These are phyloP conservation scores for Acanthosoma haemorrhoidale DNA, from an alignment of 2,888 invertebrate species.

Conservation along the genomic window DNA sequence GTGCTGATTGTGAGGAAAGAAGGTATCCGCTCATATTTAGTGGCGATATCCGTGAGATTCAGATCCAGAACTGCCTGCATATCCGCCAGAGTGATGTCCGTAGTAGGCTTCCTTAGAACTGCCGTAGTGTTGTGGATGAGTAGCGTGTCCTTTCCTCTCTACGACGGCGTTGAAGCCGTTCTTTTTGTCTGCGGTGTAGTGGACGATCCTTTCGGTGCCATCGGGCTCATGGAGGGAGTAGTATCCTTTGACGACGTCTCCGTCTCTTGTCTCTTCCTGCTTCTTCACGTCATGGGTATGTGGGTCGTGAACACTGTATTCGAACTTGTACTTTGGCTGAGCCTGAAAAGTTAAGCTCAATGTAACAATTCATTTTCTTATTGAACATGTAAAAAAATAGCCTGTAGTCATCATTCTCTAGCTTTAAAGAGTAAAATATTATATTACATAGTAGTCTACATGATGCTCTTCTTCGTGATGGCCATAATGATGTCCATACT, in stretches of 20 bases:
- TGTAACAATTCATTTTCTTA: neutral
- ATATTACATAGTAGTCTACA: conserved; percentile 16
- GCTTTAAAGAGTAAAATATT: neutral
- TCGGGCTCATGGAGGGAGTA: conserved; percentile 34
- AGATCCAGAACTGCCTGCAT: neutral
- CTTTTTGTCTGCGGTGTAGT: conserved; percentile 34
- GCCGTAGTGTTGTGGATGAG: conserved; percentile 32
- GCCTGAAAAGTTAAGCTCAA: conserved; percentile 27
- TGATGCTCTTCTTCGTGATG: conserved; percentile 32
- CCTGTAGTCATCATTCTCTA: too few species aligned
- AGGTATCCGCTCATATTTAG: too few species aligned
- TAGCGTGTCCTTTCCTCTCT: conserved; percentile 30
- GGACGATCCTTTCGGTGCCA: conserved; percentile 30
- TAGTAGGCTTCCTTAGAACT: conserved; percentile 18
- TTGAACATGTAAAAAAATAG: neutral
- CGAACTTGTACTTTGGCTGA: conserved; percentile 37
- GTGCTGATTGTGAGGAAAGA: too few species aligned
- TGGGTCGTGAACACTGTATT: conserved; percentile 39
- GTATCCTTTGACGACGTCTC: conserved; percentile 37
- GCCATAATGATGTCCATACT: neutral
- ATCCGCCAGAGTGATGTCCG: neutral
- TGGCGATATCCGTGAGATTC: too few species aligned
- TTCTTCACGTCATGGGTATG: conserved; percentile 39
- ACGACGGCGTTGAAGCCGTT: conserved; percentile 35
- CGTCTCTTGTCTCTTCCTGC: conserved; percentile 38